Evolutionary conservation across 2,797 vertebrate species (phyloP).

Genomic region (Triplophysa bombifrons): DNA sequence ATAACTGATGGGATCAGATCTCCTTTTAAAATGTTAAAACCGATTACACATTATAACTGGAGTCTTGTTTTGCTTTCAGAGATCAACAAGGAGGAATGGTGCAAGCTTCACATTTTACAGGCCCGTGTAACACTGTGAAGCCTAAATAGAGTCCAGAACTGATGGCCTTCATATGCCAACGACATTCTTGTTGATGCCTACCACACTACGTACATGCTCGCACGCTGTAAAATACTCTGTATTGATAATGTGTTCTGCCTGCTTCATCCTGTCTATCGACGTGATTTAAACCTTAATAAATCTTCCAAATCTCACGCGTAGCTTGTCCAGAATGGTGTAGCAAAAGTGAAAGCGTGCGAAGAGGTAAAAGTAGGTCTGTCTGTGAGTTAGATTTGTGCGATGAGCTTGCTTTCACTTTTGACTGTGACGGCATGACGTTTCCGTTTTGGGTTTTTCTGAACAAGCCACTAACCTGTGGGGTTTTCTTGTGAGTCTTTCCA

Average conservation of each 20-base stretch:
- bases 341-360: conserved; percentile 3
- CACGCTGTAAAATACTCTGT: neutral
- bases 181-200: neutral
- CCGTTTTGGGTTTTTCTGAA: neutral
- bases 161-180: conserved; percentile 22
- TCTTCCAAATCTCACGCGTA: neutral
- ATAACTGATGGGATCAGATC: neutral
- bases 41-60: neutral
- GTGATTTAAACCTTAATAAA: conserved; percentile 29
- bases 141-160: conserved; percentile 39
- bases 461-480: neutral
- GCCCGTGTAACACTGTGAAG: conserved; percentile 37
- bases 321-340: neutral
- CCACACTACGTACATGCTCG: neutral
- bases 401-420: conserved; percentile 6
- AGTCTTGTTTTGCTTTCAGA: conserved; percentile 61
- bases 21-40: neutral
- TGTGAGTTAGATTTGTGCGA: neutral
- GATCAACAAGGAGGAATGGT: conserved; percentile 71
- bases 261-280: neutral
- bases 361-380: neutral
- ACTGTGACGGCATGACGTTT: neutral
- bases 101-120: conserved; percentile 72
- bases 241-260: neutral
- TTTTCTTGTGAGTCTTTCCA: neutral